Evolutionary conservation across 2,888 invertebrate species (phyloP).

Genomic region (Blera fallax): DNA sequence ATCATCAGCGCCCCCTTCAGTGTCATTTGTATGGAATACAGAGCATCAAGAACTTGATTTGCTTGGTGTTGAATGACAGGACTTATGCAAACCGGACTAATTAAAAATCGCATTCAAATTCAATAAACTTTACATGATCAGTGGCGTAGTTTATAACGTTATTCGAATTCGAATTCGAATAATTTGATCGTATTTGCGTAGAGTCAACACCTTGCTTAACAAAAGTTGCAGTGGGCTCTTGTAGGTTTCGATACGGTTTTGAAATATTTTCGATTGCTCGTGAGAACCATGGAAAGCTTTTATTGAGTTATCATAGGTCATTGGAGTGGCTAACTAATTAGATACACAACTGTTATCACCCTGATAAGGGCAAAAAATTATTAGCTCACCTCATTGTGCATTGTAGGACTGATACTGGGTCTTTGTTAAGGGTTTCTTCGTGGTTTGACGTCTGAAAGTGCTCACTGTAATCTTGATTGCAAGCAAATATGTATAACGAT

Average conservation of each 20-base stretch:
- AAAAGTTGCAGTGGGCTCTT: constrained; percentile 17
- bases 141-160: constrained; percentile 8
- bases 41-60: background rate
- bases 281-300: background rate
- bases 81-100: background rate
- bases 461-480: background rate
- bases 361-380: constrained; percentile 2
- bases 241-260: background rate
- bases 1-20: background rate
- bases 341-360: constrained; percentile 1
- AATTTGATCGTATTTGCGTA: background rate
- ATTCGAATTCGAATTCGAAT: constrained; percentile 3
- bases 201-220: constrained; percentile 30
- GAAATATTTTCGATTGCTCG: background rate
- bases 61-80: background rate
- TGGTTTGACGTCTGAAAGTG: background rate
- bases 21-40: background rate
- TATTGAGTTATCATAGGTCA: constrained; percentile 57
- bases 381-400: background rate
- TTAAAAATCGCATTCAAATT: background rate
- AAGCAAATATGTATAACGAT: background rate
- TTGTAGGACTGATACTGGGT: background rate
- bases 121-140: background rate
- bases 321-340: constrained; percentile 29
- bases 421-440: background rate